Conservation (phyloP, 2,797 vertebrate genomes). For the Fringilla coelebs region DNA sequence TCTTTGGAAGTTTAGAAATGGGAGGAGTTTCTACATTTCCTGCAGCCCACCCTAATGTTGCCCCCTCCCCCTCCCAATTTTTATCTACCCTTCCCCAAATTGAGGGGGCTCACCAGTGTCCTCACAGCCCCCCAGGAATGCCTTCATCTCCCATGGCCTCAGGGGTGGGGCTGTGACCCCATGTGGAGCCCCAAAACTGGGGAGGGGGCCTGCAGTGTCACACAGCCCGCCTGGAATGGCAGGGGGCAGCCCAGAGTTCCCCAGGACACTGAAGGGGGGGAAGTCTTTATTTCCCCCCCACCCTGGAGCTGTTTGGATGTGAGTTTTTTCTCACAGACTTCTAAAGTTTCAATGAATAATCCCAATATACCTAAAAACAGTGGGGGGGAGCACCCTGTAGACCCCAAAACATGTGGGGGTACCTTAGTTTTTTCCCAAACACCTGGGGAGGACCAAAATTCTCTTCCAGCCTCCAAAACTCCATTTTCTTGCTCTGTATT, state of each 20-base stretch:
- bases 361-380: accelerated
- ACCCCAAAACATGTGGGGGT: not conserved
- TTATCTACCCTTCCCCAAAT: accelerated
- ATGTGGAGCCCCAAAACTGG: not conserved
- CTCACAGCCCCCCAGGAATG: not conserved
- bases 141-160: not conserved
- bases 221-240: not conserved
- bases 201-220: not conserved
- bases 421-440: not conserved
- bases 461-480: accelerated
- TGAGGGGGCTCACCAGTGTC: no score
- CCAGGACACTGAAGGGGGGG: no score
- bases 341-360: accelerated
- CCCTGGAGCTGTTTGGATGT: accelerated
- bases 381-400: accelerated
- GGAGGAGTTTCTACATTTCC: accelerated
- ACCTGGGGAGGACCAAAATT: accelerated
- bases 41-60: accelerated
- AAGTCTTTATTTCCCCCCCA: accelerated
- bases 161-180: not conserved
- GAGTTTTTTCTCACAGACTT: accelerated
- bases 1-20: not conserved
- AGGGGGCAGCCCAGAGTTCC: not conserved
- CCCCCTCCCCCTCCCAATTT: no score
- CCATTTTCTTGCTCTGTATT: accelerated